phyloP scores from a whole-genome alignment of 1,140 invertebrate genomes.

The Macrocentrus cingulum region DNA sequence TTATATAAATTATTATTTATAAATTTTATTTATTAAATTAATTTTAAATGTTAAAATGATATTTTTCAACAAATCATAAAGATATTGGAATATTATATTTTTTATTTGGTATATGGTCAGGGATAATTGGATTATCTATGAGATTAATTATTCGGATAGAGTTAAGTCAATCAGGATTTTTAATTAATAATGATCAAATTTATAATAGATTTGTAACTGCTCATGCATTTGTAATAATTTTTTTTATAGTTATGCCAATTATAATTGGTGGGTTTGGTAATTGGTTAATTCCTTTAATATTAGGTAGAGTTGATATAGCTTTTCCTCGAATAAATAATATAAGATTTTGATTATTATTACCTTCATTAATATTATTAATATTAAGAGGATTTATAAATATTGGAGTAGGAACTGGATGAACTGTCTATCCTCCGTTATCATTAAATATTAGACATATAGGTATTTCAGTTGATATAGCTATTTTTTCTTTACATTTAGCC shows the following conservation, averaged over 20 bases:
- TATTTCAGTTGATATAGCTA: conserved; percentile 66
- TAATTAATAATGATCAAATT: conserved; percentile 70
- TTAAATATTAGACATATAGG: conserved; percentile 61
- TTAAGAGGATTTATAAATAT: conserved; percentile 62
- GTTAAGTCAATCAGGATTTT: conserved; percentile 62
- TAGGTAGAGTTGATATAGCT: conserved; percentile 72
- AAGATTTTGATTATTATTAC: conserved; percentile 73
- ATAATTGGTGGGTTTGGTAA: conserved; percentile 80
- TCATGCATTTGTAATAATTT: conserved; percentile 79
- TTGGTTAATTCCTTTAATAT: conserved; percentile 73
- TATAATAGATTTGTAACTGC: conserved; percentile 73
- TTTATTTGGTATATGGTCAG: conserved; percentile 69
- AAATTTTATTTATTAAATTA: conserved; percentile 38
- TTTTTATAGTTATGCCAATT: conserved; percentile 77
- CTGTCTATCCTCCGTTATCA: conserved; percentile 69
- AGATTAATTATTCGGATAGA: conserved; percentile 70
- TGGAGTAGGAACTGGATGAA: conserved; percentile 69
- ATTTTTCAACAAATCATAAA: conserved; percentile 75
- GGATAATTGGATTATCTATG: conserved; percentile 66
- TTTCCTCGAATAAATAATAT: conserved; percentile 79
- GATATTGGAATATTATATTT: conserved; percentile 77
- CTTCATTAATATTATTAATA: conserved; percentile 64
- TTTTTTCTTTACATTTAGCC: conserved; percentile 70
- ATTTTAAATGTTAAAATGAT: conserved; percentile 54
- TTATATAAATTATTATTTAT: conserved; percentile 58